phyloP scores from a whole-genome alignment of 2,113 vertebrate species.

The Rousettus leschenaultii region DNA sequence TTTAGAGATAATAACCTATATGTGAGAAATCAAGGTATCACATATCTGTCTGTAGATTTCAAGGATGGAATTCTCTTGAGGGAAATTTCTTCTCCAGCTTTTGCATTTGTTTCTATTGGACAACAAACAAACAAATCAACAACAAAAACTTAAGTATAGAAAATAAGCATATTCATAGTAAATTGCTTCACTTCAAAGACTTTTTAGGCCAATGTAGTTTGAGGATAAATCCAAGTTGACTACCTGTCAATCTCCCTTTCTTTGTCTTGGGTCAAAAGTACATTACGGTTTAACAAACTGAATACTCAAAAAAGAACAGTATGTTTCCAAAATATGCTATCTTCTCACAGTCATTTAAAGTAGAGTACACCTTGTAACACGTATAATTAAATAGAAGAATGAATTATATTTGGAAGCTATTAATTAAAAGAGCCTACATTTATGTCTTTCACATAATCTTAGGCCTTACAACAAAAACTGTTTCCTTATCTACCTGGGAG shows the following conservation, averaged over 20 bases:
- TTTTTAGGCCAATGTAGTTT: not conserved
- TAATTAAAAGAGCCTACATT: conserved; percentile 18
- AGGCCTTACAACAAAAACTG: not conserved
- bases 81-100: not conserved
- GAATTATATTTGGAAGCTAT: conserved; percentile 36
- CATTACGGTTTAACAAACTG: not conserved
- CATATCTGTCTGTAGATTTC: not conserved
- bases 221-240: not conserved
- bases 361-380: not conserved
- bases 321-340: conserved; percentile 32
- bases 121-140: not conserved
- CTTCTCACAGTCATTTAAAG: conserved; percentile 11
- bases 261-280: not conserved
- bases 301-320: not conserved
- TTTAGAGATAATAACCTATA: not conserved
- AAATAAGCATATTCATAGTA: not conserved
- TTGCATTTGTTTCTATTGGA: not conserved
- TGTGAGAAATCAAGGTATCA: not conserved
- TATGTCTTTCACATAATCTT: not conserved
- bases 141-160: not conserved
- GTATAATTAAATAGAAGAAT: conserved; percentile 44
- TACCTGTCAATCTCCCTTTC: not conserved
- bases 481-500: conserved; percentile 26
- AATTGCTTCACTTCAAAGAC: not conserved
- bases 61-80: not conserved